Evolutionary conservation across 2,888 invertebrate genomes (phyloP).

Genomic region (Mystacides longicornis): DNA sequence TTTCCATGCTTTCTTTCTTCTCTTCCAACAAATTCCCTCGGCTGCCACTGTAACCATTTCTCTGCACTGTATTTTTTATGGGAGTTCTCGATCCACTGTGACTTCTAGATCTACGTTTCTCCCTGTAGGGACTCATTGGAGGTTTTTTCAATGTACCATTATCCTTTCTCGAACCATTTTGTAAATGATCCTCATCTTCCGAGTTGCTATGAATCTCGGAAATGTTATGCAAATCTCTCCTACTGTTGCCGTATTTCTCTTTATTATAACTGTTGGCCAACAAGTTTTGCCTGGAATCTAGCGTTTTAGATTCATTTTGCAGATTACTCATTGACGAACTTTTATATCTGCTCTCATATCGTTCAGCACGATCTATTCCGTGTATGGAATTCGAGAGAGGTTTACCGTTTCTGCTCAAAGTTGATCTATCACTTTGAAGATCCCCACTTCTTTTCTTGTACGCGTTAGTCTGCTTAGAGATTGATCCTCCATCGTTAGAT

Average conservation of each 20-base stretch:
- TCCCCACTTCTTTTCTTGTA: slow-evolving; percentile 32
- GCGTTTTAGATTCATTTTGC: slow-evolving; percentile 31
- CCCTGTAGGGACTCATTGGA: slow-evolving; percentile 43
- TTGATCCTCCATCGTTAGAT: slow-evolving; percentile 52
- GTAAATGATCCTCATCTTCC: slow-evolving; percentile 40
- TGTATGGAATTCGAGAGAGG: slow-evolving; percentile 44
- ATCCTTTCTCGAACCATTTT: slow-evolving; percentile 28
- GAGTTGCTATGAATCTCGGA: slow-evolving; percentile 47
- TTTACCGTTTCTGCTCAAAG: slow-evolving; percentile 18
- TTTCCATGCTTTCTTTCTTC: slow-evolving; percentile 17
- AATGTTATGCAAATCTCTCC: slow-evolving; percentile 35
- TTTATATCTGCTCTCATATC: slow-evolving; percentile 37
- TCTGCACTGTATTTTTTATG: slow-evolving; percentile 31
- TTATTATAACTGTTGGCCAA: slow-evolving; percentile 23
- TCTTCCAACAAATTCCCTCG: slow-evolving; percentile 28
- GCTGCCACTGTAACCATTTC: slow-evolving; percentile 30
- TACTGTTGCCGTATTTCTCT: slow-evolving; percentile 20
- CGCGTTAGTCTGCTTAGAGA: slow-evolving; percentile 17
- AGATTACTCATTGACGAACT: slow-evolving; percentile 43
- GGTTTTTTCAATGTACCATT: slow-evolving; percentile 32
- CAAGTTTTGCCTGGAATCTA: slow-evolving; percentile 22
- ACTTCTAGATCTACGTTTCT: slow-evolving; percentile 36
- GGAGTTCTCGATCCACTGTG: slow-evolving; percentile 45
- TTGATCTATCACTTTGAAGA: slow-evolving; percentile 6
- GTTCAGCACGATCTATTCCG: slow-evolving; percentile 42